These are phyloP conservation scores for Zaprionus kolodkinae DNA, from an alignment of 1,140 invertebrate genomes.

Conservation along the genomic window DNA sequence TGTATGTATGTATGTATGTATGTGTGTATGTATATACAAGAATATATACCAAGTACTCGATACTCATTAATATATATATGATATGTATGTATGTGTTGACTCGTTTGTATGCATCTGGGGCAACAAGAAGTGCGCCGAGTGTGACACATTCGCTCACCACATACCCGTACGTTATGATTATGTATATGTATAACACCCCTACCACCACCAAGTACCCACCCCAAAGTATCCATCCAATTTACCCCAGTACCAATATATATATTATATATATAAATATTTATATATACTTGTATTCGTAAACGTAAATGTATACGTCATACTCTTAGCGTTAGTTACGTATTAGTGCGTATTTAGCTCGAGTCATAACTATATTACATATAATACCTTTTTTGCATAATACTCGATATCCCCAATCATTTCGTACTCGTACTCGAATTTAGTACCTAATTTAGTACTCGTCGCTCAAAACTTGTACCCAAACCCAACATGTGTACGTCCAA, in stretches of 20 bases:
- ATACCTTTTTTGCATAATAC: background rate
- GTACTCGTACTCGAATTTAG: slow-evolving; percentile 4
- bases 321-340: slow-evolving; percentile 30
- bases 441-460: background rate
- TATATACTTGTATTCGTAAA: slow-evolving; percentile 13
- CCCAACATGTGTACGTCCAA: background rate
- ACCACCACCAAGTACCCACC: background rate
- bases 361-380: slow-evolving; percentile 17
- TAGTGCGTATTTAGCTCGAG: slow-evolving; percentile 62
- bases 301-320: slow-evolving; percentile 11
- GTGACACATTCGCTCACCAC: slow-evolving; percentile 36
- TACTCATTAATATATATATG: background rate
- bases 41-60: background rate
- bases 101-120: slow-evolving; percentile 25
- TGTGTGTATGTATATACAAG: too few species aligned
- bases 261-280: background rate
- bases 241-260: slow-evolving; percentile 17
- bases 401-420: background rate
- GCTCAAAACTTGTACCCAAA: slow-evolving; percentile 1
- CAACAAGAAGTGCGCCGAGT: slow-evolving; percentile 43
- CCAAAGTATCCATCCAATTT: slow-evolving; percentile 1
- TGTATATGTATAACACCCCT: slow-evolving; percentile 8
- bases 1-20: slow-evolving; percentile 1
- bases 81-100: slow-evolving; percentile 17
- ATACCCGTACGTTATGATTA: slow-evolving; percentile 23